Evolutionary conservation across 1,140 invertebrate genomes (phyloP).

Genomic region (Wasmannia auropunctata): DNA sequence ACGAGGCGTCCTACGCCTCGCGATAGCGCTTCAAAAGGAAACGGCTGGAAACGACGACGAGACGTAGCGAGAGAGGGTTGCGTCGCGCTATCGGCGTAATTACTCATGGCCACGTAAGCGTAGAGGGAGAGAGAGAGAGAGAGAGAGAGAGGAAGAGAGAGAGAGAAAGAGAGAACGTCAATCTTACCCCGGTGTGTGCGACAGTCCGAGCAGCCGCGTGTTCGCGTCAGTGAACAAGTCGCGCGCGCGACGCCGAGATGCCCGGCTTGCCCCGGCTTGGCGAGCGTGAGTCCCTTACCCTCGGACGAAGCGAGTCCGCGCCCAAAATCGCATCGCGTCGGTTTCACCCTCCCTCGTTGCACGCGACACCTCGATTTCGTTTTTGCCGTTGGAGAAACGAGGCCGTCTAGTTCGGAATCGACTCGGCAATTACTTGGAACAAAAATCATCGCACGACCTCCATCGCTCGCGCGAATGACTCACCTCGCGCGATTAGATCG

Average conservation of each 20-base stretch:
- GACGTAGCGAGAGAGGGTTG: neutral
- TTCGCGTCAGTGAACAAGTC: neutral
- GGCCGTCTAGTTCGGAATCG: no score
- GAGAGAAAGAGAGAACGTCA: neutral
- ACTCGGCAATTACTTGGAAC: neutral
- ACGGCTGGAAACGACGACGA: neutral
- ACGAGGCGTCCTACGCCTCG: neutral
- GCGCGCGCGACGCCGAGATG: neutral
- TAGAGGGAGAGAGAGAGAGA: neutral
- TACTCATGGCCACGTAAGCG: constrained; percentile 21
- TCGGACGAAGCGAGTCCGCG: neutral
- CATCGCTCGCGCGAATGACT: neutral
- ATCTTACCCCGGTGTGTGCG: neutral
- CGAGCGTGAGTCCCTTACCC: neutral
- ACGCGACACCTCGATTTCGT: neutral
- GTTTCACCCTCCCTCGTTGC: neutral
- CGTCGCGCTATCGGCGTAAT: constrained; percentile 7
- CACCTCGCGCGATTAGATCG: neutral
- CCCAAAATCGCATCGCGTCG: neutral
- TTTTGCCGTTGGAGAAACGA: neutral
- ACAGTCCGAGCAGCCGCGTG: constrained; percentile 22
- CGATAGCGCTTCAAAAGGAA: neutral
- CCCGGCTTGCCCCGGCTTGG: no score
- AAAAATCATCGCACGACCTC: neutral
- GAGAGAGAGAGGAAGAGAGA: neutral